Conservation (phyloP, 2,888 invertebrate genomes). For the Drosophila algonquin region DNA sequence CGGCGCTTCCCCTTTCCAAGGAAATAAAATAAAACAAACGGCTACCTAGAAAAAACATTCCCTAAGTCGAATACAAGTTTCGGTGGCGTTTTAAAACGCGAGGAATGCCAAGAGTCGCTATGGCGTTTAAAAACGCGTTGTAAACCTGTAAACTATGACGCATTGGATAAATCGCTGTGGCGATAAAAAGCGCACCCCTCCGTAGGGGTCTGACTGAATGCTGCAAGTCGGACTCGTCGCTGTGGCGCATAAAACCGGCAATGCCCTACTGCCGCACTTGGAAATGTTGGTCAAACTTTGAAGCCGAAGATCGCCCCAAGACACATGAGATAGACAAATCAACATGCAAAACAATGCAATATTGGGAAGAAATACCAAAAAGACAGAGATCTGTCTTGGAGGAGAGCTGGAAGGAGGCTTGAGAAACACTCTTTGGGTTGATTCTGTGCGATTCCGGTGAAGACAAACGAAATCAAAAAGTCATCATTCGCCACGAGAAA, state of each 20-base stretch:
- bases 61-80: too few relatives aligned
- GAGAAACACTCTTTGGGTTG: conserved; percentile 56
- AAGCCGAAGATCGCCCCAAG: conserved; percentile 11
- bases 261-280: conserved; percentile 2
- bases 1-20: neutral
- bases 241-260: neutral
- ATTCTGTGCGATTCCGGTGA: conserved; percentile 29
- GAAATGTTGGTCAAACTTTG: conserved; percentile 8
- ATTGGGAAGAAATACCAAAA: conserved; percentile 15
- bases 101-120: neutral
- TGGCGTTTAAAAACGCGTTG: neutral
- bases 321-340: conserved; percentile 32
- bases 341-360: conserved; percentile 39
- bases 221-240: neutral
- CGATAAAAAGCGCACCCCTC: neutral
- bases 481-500: conserved; percentile 67
- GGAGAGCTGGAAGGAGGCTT: conserved; percentile 34
- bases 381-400: conserved; percentile 10
- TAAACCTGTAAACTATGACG: neutral
- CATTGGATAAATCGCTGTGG: neutral
- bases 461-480: conserved; percentile 65
- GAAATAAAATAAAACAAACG: conserved; percentile 27
- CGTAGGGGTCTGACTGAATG: neutral
- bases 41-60: neutral
- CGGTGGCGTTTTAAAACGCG: neutral